Base-by-base conservation (phyloP, 2,888 invertebrate genomes). In the Tolmerus cingulatus region DNA sequence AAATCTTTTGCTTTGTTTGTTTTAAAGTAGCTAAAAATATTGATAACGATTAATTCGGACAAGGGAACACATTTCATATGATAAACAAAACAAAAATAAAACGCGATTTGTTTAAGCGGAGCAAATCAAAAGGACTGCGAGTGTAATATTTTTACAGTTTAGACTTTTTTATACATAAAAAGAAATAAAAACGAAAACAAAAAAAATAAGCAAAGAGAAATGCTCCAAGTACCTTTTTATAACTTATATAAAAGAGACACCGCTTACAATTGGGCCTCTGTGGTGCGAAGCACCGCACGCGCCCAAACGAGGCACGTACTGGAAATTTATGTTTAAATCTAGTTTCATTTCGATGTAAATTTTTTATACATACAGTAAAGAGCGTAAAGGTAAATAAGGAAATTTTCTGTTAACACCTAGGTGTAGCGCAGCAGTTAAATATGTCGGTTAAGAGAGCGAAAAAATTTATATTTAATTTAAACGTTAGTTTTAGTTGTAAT, bases 201-300 rank as follows among this genome's bases (percentile, higher is more conserved):
- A 66, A 66, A 66, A 66, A 46, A 46, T 66, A 66, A 66, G 66
- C n/a, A 66, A 66, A 66, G 23, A 51, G 57, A 66, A 82, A 37
- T 57, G 82, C 82, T 82, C 82, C 82, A 82, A 82, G 82, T 82
- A 82, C 82, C 82, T 82, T 82, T 82, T 57, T 37, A 57, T 34
- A 57, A 79, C n/a, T 57, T 81, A 40, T 76, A 76, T 27, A 76
- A 76, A 76, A 27, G 40, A 76, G 66, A 82, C 46, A 79, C 51
- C 79, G 66, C 51, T 79, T 34, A 57, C 1, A 66, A 79, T 57
- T 57, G 23, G 81, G 40, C 30, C 12, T 37, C 12, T 19, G 51
- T 27, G n/a, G 81, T n/a, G 43, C 30, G 27, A 55, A 27, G n/a
- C 78, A 19, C 27, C 14, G 78, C 40, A 78, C n/a, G 81, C 55